Evolutionary conservation across 1,140 invertebrate genomes (phyloP), one percentile per base, ranked within the genome.

Genomic region (Nomia melanderi): DNA sequence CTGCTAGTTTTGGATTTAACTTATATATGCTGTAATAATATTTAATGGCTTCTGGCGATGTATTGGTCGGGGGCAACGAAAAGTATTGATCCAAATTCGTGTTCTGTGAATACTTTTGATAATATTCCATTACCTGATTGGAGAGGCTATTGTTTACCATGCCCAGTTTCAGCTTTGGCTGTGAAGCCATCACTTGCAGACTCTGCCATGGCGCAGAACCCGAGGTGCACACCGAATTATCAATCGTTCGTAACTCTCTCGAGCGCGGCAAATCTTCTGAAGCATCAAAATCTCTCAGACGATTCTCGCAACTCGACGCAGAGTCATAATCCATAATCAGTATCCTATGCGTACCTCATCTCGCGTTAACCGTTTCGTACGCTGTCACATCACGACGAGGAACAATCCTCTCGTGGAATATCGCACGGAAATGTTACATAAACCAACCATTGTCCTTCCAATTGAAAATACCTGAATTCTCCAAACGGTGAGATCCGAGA

Each of bases 241-340:
- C 64, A 41, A 75, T 71, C 66, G 76, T 60, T 44, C 78, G 75
- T 53, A 23, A 1, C 76, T 76, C 63, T 33, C 64, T 84, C 29
- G 57, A 47, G 54, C 67, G 69, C 20, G 70, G 20, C 17, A 39
- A 53, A 36, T 79, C 64, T 9, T 85, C 66, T 33, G 84, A 25
- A 17, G 60, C 50, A 76, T 88, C 82, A 9, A 77, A 64, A 39
- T 89, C 85, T 65, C 66, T 86, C 67, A 81, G 33, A 71, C 78
- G 67, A 57, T 79, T 82, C 56, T 91, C 89, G 63, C 87, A 88
- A 65, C 88, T 91, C 23, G 89, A 88, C 27, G 86, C 89, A 36
- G 88, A 90, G 81, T 92, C 88, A 85, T 89, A 90, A 73, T 92
- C 89, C 91, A 92, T 91, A 56, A 71, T 86, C 80, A 64, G 50